A percentile compares a stretch with the other conserved stretches of the same genome.
Evolutionary conservation across 2,888 invertebrate genomes (phyloP).

Genomic region (Harpalus rubripes): DNA sequence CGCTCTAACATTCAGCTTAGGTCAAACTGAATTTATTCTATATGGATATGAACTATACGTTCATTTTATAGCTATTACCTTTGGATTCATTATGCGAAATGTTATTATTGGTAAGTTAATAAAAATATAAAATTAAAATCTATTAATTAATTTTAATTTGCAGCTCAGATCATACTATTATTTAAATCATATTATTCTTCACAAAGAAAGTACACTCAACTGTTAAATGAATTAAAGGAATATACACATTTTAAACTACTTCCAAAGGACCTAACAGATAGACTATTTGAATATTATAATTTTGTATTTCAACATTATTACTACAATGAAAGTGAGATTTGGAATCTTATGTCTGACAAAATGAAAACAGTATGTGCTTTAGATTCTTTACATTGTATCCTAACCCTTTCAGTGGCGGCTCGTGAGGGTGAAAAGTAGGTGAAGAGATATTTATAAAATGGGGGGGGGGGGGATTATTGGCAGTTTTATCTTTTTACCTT

Average conservation of each 20-base stretch:
- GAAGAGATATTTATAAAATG: no score
- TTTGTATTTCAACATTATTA: constrained; percentile 52
- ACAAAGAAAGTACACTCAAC: constrained; percentile 41
- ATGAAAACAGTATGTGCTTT: constrained; percentile 15
- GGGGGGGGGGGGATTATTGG: no score
- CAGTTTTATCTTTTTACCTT: no score
- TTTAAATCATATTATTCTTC: constrained; percentile 38
- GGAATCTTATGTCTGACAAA: constrained; percentile 46
- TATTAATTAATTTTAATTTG: constrained; percentile 16
- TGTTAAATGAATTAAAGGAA: constrained; percentile 37
- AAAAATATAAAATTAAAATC: background rate
- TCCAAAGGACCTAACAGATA: constrained; percentile 7
- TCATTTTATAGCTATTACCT: constrained; percentile 33
- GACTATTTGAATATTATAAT: constrained; percentile 51
- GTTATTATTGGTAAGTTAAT: constrained; percentile 39
- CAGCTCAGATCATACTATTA: constrained; percentile 48
- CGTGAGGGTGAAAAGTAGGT: no score
- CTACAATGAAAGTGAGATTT: constrained; percentile 57
- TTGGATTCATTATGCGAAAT: constrained; percentile 54
- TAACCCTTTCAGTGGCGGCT: no score
- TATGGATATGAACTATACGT: constrained; percentile 38
- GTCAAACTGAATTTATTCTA: constrained; percentile 31
- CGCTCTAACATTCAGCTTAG: constrained; percentile 35
- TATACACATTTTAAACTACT: constrained; percentile 39
- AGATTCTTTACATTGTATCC: no score